Base-by-base conservation (phyloP, 2,888 invertebrate genomes). In the Julus scanicus region DNA sequence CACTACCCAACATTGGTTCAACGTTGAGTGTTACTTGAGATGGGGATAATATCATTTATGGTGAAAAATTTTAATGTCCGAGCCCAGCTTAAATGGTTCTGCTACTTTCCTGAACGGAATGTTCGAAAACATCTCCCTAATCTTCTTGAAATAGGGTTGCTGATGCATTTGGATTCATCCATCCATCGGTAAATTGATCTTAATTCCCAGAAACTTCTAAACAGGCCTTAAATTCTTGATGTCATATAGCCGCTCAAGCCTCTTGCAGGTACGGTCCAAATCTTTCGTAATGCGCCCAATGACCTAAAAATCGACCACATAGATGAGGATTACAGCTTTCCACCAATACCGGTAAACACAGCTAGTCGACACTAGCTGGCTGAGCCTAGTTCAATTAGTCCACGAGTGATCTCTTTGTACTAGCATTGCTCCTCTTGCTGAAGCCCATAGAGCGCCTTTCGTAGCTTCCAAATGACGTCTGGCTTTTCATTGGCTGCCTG, bases 281-380 rank as follows among this genome's bases (percentile, higher is more conserved):
- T 83, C 83, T 17, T 83, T 13, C 11, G 2, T n/a, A 13, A 2
- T 17, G 9, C 39, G 8, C 1, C 8, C n/a, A 13, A 83, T 15
- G 39, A 83, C n/a, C 17, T 5, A 11, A n/a, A 83, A 11, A n/a
- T 83, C n/a, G 17, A 11, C 83, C 9, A 83, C 83, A n/a, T 83
- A 83, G 83, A 83, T 83, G 3, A 83, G 5, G 0, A 83, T 1
- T 15, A 83, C 20, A 1, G 0, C 2, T 29, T 5, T 44, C 44
- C n/a, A n/a, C n/a, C n/a, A n/a, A n/a, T n/a, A n/a, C 44, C 6
- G 44, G 44, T 44, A 44, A 44, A 44, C 44, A 1, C 1, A 1
- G 0, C 2, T 1, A 1, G 2, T 0, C 44, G 44, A 44, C 0
- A 44, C n/a, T n/a, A n/a, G n/a, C n/a, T n/a, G n/a, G n/a, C n/a